phyloP scores from a whole-genome alignment of 2,797 vertebrate genomes.

The Oreortyx pictus region DNA sequence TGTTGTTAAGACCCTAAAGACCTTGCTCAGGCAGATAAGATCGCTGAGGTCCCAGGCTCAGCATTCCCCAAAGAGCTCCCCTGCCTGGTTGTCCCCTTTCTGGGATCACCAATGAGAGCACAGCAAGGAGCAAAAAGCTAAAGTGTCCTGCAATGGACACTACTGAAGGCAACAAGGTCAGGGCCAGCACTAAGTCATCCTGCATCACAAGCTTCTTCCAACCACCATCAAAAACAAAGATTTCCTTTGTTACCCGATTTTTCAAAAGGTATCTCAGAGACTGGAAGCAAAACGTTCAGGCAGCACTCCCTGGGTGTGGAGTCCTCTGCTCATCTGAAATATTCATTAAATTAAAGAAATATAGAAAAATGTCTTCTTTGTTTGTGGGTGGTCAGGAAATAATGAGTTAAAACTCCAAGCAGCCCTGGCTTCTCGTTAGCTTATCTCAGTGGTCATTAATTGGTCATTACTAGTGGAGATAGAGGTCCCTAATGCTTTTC shows the following conservation, averaged over 20 bases:
- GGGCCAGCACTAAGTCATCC: not conserved
- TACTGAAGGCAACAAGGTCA: not conserved
- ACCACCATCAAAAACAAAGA: not conserved
- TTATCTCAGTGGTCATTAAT: constrained; percentile 38
- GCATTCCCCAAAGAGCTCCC: not conserved
- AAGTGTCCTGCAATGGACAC: not conserved
- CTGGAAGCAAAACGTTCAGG: not conserved
- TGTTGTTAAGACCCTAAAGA: not conserved
- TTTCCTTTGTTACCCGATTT: not conserved
- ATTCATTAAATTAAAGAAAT: constrained; percentile 10
- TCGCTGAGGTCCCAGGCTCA: not conserved
- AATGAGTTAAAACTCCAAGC: constrained; percentile 1
- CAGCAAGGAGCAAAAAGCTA: not conserved
- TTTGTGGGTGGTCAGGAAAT: not conserved
- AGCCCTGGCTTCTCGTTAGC: not conserved
- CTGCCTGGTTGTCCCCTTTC: too few relatives aligned
- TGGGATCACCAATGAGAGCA: not conserved
- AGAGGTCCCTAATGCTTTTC: not conserved
- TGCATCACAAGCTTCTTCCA: not conserved
- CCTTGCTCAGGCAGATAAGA: not conserved
- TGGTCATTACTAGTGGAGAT: not conserved
- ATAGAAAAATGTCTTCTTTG: not conserved
- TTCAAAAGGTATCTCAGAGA: not conserved
- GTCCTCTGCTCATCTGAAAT: not conserved
- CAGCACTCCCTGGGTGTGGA: rapidly evolving